Base-by-base conservation (phyloP, 2,888 invertebrate genomes). In the Dryobotodes eremita region DNA sequence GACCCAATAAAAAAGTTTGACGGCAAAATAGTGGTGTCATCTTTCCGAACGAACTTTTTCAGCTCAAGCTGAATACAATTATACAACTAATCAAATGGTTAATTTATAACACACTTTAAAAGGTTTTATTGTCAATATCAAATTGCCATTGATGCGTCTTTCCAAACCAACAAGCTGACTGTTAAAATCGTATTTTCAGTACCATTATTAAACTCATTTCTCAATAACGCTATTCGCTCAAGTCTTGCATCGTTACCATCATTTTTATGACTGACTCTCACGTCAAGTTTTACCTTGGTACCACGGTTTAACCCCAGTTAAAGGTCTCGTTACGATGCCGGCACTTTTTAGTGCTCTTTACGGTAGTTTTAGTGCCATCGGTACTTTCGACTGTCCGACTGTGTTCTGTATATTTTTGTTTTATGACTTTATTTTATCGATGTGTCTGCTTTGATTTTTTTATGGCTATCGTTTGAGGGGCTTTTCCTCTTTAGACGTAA, bases 231-330 rank as follows among this genome's bases (percentile, higher is more conserved):
- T 70, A 0, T 13, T 0, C 26, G 74, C 72, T 31, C n/a, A 55
- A 66, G 0, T n/a, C 64, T 78, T 82, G 26, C 3, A 50, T 71
- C 65, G 17, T 1, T 23, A 11, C 57, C 55, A 70, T 66, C 62
- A 75, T 79, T 86, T 88, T 86, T 88, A 89, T 78, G 86, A 89
- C 64, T 53, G 7, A 75, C 83, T 84, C 83, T 86, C 89, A 85
- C 89, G 90, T 90, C 83, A 92, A 93, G 89, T 92, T 92, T 87
- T 87, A 91, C 92, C 92, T 91, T 85, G 89, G 84, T 82, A 80
- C 79, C 62, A 75, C 87, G 82, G 85, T 90, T 89, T 89, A 89
- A 92, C 89, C 86, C 80, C 72, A 84, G 87, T 90, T 90, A 90
- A 79, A 87, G 88, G 88, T 87, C 85, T 88, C 84, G 86, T 90